A percentile compares a stretch with the other conserved stretches of the same genome.
Evolutionary conservation across 2,888 invertebrate species (phyloP).

Genomic region (Matsumyia berberina): DNA sequence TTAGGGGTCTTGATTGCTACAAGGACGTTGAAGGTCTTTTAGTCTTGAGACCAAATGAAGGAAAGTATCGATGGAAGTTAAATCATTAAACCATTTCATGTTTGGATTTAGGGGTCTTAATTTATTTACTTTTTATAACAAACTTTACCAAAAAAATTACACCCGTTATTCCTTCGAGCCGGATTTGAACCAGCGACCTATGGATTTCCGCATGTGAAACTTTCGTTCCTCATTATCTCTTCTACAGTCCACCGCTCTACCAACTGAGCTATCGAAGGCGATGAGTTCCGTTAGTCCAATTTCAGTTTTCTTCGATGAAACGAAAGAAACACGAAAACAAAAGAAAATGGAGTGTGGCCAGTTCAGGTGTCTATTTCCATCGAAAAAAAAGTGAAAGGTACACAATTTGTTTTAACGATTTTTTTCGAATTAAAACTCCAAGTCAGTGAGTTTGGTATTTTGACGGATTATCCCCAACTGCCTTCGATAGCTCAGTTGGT

Average conservation of each 20-base stretch:
- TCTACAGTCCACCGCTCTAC: slow-evolving; percentile 74
- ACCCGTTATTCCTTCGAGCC: slow-evolving; percentile 77
- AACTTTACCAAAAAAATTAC: slow-evolving; percentile 11
- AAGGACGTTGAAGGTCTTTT: no score
- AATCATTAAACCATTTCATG: no score
- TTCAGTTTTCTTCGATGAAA: slow-evolving; percentile 1
- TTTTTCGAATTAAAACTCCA: background rate
- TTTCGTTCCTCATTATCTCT: background rate
- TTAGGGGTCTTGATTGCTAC: no score
- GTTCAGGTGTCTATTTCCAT: slow-evolving; percentile 7
- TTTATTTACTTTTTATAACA: no score
- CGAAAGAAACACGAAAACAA: background rate
- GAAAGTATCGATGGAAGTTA: no score
- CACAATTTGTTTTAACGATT: background rate
- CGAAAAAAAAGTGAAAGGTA: slow-evolving; percentile 26
- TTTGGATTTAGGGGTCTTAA: no score
- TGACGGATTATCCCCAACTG: background rate
- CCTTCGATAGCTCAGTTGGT: slow-evolving; percentile 76
- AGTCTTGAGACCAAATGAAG: no score
- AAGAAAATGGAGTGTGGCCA: background rate
- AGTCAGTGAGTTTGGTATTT: slow-evolving; percentile 1
- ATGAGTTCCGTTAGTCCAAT: slow-evolving; percentile 8
- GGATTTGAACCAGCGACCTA: slow-evolving; percentile 78
- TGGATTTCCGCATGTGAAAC: slow-evolving; percentile 73
- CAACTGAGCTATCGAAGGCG: slow-evolving; percentile 74